Base-by-base conservation (phyloP, 2,113 vertebrate species). In the Amazona vittata region DNA sequence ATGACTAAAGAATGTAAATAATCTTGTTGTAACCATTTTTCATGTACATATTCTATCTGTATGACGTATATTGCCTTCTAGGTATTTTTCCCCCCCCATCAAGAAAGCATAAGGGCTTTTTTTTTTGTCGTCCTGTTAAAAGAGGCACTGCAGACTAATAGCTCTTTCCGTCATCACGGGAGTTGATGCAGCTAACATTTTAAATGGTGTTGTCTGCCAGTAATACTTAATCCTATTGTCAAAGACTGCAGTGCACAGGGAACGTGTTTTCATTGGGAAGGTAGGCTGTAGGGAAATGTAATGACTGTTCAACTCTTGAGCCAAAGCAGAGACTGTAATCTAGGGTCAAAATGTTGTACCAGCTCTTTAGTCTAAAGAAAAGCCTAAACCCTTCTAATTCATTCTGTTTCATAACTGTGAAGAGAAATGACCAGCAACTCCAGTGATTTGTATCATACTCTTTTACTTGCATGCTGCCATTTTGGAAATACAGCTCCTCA, bases 1-100 rank as follows among this genome's bases (percentile, higher is more conserved):
- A 98, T 96, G 97, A 94, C 95, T 95, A 85, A 81, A 96, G 96
- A 97, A 98, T 97, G 96, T 97, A 97, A 98, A 97, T 97, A 97
- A 97, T 95, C 97, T 91, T 47, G 33, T 96, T 96, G 89, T 59
- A 94, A 83, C 68, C 75, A 96, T 96, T 93, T 91, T 96, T 97
- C 97, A 94, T 90, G 85, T 63, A 95, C 87, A 94, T 95, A 97
- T 98, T 96, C 80, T 95, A 90, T 96, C 86, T 74, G 44, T 69
- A 92, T 96, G 83, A 97, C 70, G 65, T 90, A 94, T 89, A 96
- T 96, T 97, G 93, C 73, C 62, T 97, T 94, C 82, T 68, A 95
- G 86, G 76, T 78, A 78, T 78, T 84, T 77, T 89, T 52, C 87
- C 70, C 9, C 1, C 50, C 46, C 92, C 57, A 57, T 60, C 2